Evolutionary conservation across 2,888 invertebrate genomes (phyloP).

Genomic region (Hydrotaea cyrtoneurina): DNA sequence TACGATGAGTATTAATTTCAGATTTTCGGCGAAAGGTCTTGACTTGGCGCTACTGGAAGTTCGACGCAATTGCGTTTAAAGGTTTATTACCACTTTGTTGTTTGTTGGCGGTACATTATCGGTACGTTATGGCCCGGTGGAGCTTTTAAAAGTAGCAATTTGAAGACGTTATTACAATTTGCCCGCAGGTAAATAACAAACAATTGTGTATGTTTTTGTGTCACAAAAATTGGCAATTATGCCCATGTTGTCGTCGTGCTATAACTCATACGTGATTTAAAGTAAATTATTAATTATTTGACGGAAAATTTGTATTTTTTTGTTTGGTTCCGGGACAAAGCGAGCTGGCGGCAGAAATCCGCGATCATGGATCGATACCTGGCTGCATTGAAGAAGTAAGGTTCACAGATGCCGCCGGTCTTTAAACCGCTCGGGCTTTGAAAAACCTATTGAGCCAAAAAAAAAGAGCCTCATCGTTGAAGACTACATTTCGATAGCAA

Average conservation of each 20-base stretch:
- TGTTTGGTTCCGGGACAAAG: no score
- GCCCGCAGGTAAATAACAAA: constrained; percentile 27
- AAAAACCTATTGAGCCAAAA: no score
- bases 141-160: constrained; percentile 20
- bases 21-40: constrained; percentile 21
- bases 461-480: no score
- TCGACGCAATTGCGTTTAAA: constrained; percentile 5
- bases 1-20: constrained; percentile 2
- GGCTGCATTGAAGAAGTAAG: no score
- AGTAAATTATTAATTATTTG: neutral
- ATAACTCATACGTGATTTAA: neutral
- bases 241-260: neutral
- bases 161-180: constrained; percentile 12
- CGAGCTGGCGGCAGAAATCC: no score
- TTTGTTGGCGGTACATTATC: neutral
- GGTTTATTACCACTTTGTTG: constrained; percentile 11
- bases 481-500: no score
- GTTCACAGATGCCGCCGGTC: no score
- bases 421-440: no score
- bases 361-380: no score
- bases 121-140: neutral
- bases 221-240: constrained; percentile 20
- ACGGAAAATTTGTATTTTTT: neutral
- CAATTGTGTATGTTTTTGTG: neutral
- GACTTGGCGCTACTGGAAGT: constrained; percentile 41